Evolutionary conservation across 2,888 invertebrate species (phyloP).

Genomic region (Anagyrus pseudococci): DNA sequence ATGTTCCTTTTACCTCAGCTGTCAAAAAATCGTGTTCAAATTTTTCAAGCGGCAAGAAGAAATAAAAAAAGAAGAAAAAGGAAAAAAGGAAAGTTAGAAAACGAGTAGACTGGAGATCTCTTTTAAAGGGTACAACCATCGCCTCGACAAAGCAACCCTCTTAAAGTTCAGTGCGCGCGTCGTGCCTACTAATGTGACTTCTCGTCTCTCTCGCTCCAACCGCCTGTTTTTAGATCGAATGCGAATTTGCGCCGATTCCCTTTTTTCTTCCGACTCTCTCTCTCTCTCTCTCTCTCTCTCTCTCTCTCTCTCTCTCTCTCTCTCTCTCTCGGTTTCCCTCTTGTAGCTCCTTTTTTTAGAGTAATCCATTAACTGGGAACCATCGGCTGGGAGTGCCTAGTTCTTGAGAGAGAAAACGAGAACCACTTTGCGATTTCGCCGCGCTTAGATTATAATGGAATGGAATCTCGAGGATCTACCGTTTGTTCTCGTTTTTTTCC

Average conservation of each 20-base stretch:
- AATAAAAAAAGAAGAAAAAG: slow-evolving; percentile 35
- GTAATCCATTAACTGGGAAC: slow-evolving; percentile 40
- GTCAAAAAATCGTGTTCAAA: too few species aligned
- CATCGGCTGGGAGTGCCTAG: slow-evolving; percentile 35
- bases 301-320: too few species aligned
- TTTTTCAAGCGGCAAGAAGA: slow-evolving; percentile 16
- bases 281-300: too few species aligned
- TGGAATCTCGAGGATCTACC: slow-evolving; percentile 34
- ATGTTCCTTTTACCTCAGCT: too few species aligned
- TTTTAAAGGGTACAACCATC: slow-evolving; percentile 59
- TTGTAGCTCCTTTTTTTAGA: too few species aligned
- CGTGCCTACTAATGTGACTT: slow-evolving; percentile 53
- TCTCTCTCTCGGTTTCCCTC: too few species aligned
- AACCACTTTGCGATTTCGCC: slow-evolving; percentile 36
- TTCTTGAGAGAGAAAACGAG: slow-evolving; percentile 26
- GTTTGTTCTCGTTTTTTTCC: slow-evolving; percentile 18
- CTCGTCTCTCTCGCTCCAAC: slow-evolving; percentile 7
- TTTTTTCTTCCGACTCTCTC: slow-evolving; percentile 13
- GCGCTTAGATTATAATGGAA: slow-evolving; percentile 37
- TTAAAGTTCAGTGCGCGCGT: slow-evolving; percentile 56
- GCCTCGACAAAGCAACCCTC: slow-evolving; percentile 54
- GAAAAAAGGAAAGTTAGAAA: too few species aligned
- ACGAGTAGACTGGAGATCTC: slow-evolving; percentile 43
- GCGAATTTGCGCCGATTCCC: slow-evolving; percentile 37
- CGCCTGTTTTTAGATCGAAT: slow-evolving; percentile 38